A percentile compares a stretch with the other conserved stretches of the same genome.
Conservation (phyloP, 2,113 vertebrate species). For the Dipodomys spectabilis region DNA sequence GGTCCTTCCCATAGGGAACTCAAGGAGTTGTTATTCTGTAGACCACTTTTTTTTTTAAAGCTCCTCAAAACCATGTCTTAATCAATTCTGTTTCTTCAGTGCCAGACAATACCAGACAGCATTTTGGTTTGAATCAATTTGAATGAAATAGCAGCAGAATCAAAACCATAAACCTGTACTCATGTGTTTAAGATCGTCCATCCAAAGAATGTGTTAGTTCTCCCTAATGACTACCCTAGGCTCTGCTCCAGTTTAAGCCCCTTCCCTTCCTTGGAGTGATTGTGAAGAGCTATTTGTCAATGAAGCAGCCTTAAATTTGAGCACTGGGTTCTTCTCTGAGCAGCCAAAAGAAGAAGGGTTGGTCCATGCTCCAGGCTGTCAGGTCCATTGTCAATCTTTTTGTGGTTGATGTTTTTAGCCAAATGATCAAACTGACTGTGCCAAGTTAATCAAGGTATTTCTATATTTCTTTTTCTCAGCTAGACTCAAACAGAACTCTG, state of each 20-base stretch:
- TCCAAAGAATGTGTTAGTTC: neutral
- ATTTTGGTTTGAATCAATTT: neutral
- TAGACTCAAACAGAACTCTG: neutral
- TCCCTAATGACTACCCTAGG: neutral
- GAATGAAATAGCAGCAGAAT: neutral
- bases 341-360: neutral
- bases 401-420: neutral
- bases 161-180: neutral
- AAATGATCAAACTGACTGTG: neutral
- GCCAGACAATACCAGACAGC: neutral
- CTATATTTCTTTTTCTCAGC: neutral
- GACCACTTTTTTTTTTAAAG: neutral
- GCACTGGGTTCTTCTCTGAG: neutral
- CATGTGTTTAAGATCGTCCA: neutral
- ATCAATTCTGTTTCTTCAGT: neutral
- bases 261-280: conserved; percentile 12
- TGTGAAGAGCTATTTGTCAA: neutral
- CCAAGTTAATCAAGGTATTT: neutral
- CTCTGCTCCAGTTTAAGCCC: neutral
- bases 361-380: neutral
- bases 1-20: neutral
- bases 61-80: neutral
- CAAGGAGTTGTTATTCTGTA: neutral
- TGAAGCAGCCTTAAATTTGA: neutral
- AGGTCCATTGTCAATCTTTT: neutral